These are phyloP conservation scores for Cryptocephalus primarius DNA, from an alignment of 2,888 invertebrate genomes.

Conservation along the genomic window DNA sequence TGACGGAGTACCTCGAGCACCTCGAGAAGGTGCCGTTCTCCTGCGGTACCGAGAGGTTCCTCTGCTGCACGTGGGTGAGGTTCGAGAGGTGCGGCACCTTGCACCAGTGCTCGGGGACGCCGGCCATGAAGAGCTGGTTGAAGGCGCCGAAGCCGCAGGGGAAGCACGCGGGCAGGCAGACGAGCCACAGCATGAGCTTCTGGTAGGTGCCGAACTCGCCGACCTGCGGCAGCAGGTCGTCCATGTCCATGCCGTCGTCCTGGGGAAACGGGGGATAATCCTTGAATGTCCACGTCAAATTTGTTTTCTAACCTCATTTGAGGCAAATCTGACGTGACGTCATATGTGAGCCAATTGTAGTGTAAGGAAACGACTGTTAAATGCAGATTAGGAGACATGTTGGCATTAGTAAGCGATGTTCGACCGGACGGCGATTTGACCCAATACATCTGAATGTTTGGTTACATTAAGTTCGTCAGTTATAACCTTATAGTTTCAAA, in stretches of 20 bases:
- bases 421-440: too few species aligned
- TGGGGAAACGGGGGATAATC: slow-evolving; percentile 17
- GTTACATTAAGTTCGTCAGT: too few species aligned
- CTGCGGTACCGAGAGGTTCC: slow-evolving; percentile 54
- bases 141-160: slow-evolving; percentile 89
- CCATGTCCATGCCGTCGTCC: slow-evolving; percentile 60
- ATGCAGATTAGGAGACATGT: too few species aligned
- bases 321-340: too few species aligned
- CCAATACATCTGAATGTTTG: too few species aligned
- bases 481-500: too few species aligned
- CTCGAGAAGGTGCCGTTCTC: slow-evolving; percentile 49
- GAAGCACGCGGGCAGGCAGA: slow-evolving; percentile 80
- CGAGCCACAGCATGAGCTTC: slow-evolving; percentile 71
- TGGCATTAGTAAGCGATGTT: too few species aligned
- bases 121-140: slow-evolving; percentile 87
- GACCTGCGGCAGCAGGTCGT: slow-evolving; percentile 72
- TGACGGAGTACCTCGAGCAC: slow-evolving; percentile 57
- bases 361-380: too few species aligned
- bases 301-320: too few species aligned
- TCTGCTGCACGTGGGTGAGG: slow-evolving; percentile 46
- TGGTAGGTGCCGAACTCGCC: slow-evolving; percentile 88
- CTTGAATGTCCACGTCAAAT: not conserved
- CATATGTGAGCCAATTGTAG: too few species aligned
- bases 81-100: slow-evolving; percentile 54
- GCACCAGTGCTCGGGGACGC: slow-evolving; percentile 82